These are phyloP conservation scores for Oconnorella tubifera DNA, from an alignment of 2,888 invertebrate species.

Conservation along the genomic window DNA sequence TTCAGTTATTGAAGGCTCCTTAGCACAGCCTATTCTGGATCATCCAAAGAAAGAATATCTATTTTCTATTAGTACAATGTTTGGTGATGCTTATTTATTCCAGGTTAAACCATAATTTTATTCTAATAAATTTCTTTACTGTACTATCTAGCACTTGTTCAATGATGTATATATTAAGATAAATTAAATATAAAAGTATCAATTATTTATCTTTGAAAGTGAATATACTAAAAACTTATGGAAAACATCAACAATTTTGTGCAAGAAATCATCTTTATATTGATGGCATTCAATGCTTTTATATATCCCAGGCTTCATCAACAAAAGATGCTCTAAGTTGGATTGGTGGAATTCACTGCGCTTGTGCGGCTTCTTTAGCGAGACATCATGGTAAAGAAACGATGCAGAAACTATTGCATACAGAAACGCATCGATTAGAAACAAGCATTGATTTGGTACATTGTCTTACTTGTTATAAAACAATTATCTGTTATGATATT, in stretches of 20 bases:
- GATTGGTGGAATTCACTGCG: slow-evolving; percentile 15
- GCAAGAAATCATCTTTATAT: too few species aligned
- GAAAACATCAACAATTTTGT: too few species aligned
- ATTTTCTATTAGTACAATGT: slow-evolving; percentile 95
- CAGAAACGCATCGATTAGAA: slow-evolving; percentile 9
- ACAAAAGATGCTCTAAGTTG: slow-evolving; percentile 5
- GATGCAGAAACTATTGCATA: slow-evolving; percentile 4
- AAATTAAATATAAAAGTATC: too few species aligned
- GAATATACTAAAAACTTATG: too few species aligned
- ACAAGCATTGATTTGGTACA: slow-evolving; percentile 17
- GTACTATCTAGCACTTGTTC: too few species aligned
- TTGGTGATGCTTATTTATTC: slow-evolving; percentile 95
- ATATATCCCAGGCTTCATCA: slow-evolving; percentile 5
- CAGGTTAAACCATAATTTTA: slow-evolving; percentile 64
- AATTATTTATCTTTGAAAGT: too few species aligned
- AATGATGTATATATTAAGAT: too few species aligned
- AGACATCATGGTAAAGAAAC: slow-evolving; percentile 13
- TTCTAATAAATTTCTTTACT: too few species aligned
- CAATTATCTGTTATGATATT: too few species aligned
- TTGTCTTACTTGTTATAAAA: too few species aligned
- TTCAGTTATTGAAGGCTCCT: slow-evolving; percentile 59
- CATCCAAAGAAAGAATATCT: slow-evolving; percentile 96
- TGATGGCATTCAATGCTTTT: too few species aligned
- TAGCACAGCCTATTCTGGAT: slow-evolving; percentile 98
- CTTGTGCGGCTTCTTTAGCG: slow-evolving; percentile 14